Evolutionary conservation across 2,113 vertebrate species (phyloP).

Genomic region (Syngnathus scovelli): DNA sequence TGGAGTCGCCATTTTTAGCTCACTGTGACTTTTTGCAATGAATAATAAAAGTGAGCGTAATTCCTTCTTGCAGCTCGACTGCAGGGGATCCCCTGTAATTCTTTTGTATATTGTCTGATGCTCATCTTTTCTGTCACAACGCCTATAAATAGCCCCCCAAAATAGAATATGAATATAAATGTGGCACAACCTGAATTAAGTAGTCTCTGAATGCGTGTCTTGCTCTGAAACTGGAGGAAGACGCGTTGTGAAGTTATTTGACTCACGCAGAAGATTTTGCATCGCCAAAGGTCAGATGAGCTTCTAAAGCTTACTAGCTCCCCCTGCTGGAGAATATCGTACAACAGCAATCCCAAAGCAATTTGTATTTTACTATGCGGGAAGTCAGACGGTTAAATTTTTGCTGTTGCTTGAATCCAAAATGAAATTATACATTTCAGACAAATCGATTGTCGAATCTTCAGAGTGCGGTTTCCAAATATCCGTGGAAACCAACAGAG

Average conservation of each 20-base stretch:
- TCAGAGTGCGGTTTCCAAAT: too few relatives aligned
- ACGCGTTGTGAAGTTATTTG: slow-evolving; percentile 37
- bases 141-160: background rate
- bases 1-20: background rate
- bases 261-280: slow-evolving; percentile 30
- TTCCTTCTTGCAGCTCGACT: background rate
- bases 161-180: background rate
- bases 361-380: background rate
- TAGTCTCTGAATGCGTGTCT: slow-evolving; percentile 4
- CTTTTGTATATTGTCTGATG: background rate
- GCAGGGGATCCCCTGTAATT: too few relatives aligned
- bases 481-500: too few relatives aligned
- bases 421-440: background rate
- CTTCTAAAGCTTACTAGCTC: slow-evolving; percentile 23
- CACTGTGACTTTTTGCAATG: background rate
- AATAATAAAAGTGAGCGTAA: background rate
- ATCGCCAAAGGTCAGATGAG: slow-evolving; percentile 15
- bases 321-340: slow-evolving; percentile 38
- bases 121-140: slow-evolving; percentile 3
- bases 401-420: background rate
- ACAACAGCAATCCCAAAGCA: background rate
- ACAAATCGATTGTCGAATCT: background rate
- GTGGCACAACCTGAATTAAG: slow-evolving; percentile 13
- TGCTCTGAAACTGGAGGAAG: slow-evolving; percentile 15
- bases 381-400: background rate